Evolutionary conservation across 2,797 vertebrate species (phyloP).

Genomic region (Squalus acanthias): DNA sequence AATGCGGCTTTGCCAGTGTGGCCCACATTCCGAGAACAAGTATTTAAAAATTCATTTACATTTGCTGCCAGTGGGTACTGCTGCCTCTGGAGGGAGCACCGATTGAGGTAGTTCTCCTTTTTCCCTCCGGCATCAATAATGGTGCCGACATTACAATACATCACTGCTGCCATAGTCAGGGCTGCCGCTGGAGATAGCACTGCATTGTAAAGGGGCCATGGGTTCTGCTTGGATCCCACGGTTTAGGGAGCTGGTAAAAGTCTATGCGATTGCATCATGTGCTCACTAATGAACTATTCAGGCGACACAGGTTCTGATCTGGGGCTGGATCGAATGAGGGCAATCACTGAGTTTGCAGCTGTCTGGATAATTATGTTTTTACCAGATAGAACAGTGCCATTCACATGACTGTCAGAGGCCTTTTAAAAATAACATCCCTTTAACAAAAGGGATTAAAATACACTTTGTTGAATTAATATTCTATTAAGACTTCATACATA

Average conservation of each 20-base stretch:
- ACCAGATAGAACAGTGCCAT: neutral
- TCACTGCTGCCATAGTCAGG: neutral
- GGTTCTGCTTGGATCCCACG: neutral
- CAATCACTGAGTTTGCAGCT: constrained; percentile 15
- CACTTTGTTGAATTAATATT: constrained; percentile 21
- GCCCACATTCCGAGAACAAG: neutral
- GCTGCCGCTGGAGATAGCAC: neutral
- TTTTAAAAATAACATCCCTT: constrained; percentile 10
- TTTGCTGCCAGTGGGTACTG: neutral
- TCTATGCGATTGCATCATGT: neutral
- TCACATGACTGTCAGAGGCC: neutral
- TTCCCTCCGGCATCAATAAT: neutral
- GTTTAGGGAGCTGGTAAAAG: neutral
- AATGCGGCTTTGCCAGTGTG: neutral
- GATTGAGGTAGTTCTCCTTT: neutral
- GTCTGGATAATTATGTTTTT: neutral
- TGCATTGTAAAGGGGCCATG: neutral
- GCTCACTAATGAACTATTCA: constrained; percentile 4
- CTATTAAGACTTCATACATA: constrained; percentile 17
- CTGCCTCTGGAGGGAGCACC: neutral
- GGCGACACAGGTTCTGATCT: neutral
- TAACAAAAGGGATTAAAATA: constrained; percentile 13
- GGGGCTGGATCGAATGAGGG: neutral
- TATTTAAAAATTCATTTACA: neutral
- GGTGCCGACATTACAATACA: neutral